These are phyloP conservation scores for Vanessa cardui DNA, from an alignment of 2,888 invertebrate species.

Conservation along the genomic window DNA sequence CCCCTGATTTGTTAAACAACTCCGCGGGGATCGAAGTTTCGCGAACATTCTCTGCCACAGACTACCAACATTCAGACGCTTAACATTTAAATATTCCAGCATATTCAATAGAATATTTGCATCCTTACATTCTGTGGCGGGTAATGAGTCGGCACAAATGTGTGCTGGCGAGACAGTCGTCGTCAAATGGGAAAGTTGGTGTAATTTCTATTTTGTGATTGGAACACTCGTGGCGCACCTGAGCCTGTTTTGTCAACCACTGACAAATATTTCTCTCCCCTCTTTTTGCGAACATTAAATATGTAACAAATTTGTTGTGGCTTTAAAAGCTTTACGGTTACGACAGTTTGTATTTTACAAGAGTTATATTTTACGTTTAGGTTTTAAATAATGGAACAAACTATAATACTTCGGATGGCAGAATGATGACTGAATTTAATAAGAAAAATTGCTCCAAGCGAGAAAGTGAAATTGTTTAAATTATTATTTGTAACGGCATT, in stretches of 20 bases:
- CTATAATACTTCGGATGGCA: slow-evolving; percentile 9
- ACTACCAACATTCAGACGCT: slow-evolving; percentile 23
- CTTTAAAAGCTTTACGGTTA: slow-evolving; percentile 40
- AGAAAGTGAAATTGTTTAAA: slow-evolving; percentile 5
- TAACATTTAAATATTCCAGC: not conserved
- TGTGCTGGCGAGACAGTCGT: slow-evolving; percentile 21
- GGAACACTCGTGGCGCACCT: slow-evolving; percentile 56
- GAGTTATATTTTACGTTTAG: slow-evolving; percentile 25
- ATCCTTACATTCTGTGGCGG: not conserved
- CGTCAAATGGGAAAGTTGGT: slow-evolving; percentile 44
- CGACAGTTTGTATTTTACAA: slow-evolving; percentile 37
- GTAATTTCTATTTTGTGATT: slow-evolving; percentile 64
- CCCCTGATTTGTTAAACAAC: slow-evolving; percentile 54
- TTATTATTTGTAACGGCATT: slow-evolving; percentile 7
- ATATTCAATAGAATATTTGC: not conserved
- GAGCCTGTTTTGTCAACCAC: slow-evolving; percentile 54
- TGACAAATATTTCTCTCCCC: slow-evolving; percentile 45
- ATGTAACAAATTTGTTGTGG: slow-evolving; percentile 48
- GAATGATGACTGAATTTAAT: slow-evolving; percentile 13
- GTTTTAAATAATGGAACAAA: slow-evolving; percentile 19
- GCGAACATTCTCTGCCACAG: slow-evolving; percentile 16
- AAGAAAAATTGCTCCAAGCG: not conserved
- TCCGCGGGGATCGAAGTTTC: slow-evolving; percentile 31
- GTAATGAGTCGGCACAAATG: slow-evolving; percentile 38
- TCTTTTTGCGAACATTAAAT: slow-evolving; percentile 58